phyloP scores from a whole-genome alignment of 2,797 vertebrate species.

The Loris lydekkerianus region DNA sequence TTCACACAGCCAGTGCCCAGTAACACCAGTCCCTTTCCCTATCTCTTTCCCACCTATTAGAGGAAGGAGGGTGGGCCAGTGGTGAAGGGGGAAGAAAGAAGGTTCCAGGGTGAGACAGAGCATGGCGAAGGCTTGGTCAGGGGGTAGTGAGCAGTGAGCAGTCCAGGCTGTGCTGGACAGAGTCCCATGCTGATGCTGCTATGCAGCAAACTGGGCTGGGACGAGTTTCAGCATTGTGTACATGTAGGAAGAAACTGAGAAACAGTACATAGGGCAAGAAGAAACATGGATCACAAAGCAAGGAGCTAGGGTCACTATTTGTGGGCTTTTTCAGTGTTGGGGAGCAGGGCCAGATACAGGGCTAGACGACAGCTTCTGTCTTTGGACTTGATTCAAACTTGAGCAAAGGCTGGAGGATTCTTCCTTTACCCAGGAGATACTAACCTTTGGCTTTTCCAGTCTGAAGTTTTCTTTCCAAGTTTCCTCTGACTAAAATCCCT shows the following conservation, averaged over 20 bases:
- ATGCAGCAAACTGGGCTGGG: fast-evolving
- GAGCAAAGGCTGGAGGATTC: background rate
- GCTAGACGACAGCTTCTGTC: fast-evolving
- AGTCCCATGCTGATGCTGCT: fast-evolving
- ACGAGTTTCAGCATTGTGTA: too few species aligned
- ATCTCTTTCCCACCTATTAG: background rate
- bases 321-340: background rate
- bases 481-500: background rate
- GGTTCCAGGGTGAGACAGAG: background rate
- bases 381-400: background rate
- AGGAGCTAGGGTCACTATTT: background rate
- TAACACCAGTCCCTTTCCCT: background rate
- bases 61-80: background rate
- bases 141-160: background rate
- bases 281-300: fast-evolving
- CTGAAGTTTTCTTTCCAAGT: background rate
- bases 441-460: background rate
- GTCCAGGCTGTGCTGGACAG: background rate
- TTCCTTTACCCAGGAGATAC: background rate
- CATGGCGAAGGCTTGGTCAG: background rate
- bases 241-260: background rate
- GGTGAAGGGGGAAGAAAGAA: background rate
- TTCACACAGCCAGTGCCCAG: background rate
- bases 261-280: background rate
- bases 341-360: background rate